Base-by-base conservation (phyloP, 2,113 vertebrate genomes). In the Cyprinodon variegatus region DNA sequence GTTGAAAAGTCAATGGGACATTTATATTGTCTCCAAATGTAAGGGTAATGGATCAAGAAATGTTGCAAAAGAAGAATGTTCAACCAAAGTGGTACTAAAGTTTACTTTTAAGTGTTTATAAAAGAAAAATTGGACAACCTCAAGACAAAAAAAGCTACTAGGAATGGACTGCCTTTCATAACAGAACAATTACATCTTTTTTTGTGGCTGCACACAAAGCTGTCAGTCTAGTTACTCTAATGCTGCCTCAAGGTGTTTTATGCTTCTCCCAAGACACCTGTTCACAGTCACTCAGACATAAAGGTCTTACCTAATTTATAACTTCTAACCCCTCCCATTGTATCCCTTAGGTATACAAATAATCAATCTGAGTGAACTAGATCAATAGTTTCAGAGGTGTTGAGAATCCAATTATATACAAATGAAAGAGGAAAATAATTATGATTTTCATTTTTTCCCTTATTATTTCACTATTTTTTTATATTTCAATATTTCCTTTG, bases 281-380 rank as follows among this genome's bases (percentile, higher is more conserved):
- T 40, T 1, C 50, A 57, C 50, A 57, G 14, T 22, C 37, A 68
- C 20, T 66, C 36, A 69, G 68, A 66, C 1, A 0, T 61, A 39
- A 67, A 46, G 38, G 41, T 74, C 13, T 74, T n/a, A 71, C 36
- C 73, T 78, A 74, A 81, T 76, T 69, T 64, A 41, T 46, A 29
- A 29, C 68, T 5, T 11, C 53, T 63, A 45, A 60, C 48, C 40
- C 69, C 79, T 84, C 68, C 83, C 77, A 79, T 83, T 82, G 41
- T 41, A 63, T 70, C 20, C 78, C 61, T 40, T 12, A 38, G 38
- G 50, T 60, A 77, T 57, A 57, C 77, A 62, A 72, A 57, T 68
- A 38, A 48, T 43, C 66, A 75, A 71, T 61, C 48, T 41, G 64
- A 15, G 45, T 83, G 81, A 82, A 70, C 69, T n/a, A 40, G 68